These are phyloP conservation scores for Fissipunctia ypsillon DNA, from an alignment of 2,888 invertebrate species.

Conservation along the genomic window DNA sequence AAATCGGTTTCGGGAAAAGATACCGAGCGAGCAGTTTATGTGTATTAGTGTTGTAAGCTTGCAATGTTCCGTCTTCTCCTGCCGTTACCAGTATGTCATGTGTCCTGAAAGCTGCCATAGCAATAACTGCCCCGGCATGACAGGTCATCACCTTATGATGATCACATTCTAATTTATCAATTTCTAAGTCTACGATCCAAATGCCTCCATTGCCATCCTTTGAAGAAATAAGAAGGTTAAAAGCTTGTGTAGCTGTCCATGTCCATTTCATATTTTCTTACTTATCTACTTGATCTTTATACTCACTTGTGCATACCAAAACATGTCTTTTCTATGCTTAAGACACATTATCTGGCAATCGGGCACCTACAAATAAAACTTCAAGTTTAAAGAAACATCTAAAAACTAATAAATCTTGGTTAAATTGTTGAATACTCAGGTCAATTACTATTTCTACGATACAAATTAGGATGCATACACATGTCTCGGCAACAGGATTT, in stretches of 20 bases:
- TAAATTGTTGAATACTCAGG: not conserved
- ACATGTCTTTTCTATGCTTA: conserved; percentile 85
- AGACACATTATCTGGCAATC: conserved; percentile 87
- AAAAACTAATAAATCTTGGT: not conserved
- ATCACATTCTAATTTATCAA: conserved; percentile 84
- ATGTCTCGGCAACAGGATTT: conserved; percentile 96
- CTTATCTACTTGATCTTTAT: not conserved
- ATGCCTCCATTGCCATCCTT: conserved; percentile 97
- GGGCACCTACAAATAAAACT: conserved; percentile 78
- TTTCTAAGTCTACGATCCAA: conserved; percentile 86
- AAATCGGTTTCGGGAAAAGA: conserved; percentile 88
- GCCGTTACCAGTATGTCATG: conserved; percentile 93
- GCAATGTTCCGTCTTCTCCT: conserved; percentile 93
- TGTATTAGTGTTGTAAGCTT: conserved; percentile 92
- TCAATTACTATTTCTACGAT: not conserved
- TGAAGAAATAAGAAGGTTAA: conserved; percentile 22
- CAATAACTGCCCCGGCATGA: conserved; percentile 94
- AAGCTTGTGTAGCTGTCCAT: not conserved
- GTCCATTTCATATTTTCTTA: not conserved
- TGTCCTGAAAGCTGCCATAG: conserved; percentile 93
- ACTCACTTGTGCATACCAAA: conserved; percentile 95
- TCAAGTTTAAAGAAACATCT: not conserved
- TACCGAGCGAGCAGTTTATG: conserved; percentile 91
- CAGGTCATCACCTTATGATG: conserved; percentile 90
- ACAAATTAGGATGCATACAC: conserved; percentile 76